phyloP scores from a whole-genome alignment of 2,113 vertebrate species.

The Ptyas mucosa region DNA sequence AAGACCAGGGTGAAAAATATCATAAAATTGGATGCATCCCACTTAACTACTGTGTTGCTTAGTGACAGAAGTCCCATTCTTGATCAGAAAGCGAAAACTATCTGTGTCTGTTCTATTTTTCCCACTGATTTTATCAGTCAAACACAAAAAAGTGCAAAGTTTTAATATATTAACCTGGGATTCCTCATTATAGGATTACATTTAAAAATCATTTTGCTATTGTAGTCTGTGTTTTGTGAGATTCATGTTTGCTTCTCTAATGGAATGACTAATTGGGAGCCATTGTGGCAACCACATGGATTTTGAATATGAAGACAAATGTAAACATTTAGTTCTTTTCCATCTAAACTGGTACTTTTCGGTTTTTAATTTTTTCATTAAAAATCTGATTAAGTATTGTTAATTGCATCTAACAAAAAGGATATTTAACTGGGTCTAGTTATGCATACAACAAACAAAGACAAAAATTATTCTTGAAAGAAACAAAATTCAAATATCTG shows the following conservation, averaged over 20 bases:
- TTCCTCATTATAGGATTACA: background rate
- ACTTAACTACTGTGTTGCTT: background rate
- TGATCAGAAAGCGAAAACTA: background rate
- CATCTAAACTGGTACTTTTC: background rate
- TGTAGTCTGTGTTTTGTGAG: background rate
- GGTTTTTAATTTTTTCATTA: background rate
- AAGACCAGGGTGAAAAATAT: background rate
- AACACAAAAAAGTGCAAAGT: background rate
- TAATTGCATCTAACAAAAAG: background rate
- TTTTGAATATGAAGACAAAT: background rate
- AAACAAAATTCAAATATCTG: background rate
- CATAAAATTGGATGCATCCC: background rate
- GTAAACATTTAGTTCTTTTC: background rate
- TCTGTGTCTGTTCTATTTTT: background rate
- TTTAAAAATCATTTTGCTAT: background rate
- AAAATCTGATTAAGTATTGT: background rate
- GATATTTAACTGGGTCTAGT: background rate
- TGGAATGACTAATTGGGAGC: background rate
- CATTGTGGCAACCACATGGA: background rate
- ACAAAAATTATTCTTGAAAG: background rate
- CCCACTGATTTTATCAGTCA: background rate
- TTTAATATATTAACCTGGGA: background rate
- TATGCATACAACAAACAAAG: background rate
- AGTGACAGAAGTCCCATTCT: background rate
- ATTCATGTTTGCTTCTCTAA: background rate